Evolutionary conservation across 1,140 invertebrate species (phyloP), one percentile per base, ranked within the genome.

Genomic region (Bombus fervidus): DNA sequence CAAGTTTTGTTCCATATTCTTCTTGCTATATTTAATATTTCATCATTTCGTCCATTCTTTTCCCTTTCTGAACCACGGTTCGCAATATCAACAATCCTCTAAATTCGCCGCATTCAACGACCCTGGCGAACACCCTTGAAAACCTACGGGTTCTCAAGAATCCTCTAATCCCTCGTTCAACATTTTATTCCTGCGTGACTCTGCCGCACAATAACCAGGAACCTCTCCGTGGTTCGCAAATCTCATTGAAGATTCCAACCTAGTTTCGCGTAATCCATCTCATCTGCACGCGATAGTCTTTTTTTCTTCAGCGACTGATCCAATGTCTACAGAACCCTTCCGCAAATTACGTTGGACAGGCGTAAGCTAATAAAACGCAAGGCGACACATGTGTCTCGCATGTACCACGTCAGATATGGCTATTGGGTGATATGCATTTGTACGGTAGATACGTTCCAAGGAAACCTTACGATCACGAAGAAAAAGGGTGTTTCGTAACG

Each of bases 371-470:
- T 93, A 94, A 94, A 93, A 93, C 88, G 87, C 83, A 85, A 85
- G 79, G 75, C 88, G 8, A 87, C 87, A 85, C 89, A 90, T 76
- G 85, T 84, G 86, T 93, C 90, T 90, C 86, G 90, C 90, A 90
- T 93, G 91, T 93, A 93, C 88, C 86, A 89, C 79, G 92, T 94
- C 91, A 91, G 92, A 94, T 94, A 93, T 93, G 81, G 87, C 83
- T 87, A 90, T 92, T 91, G 91, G 90, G 92, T 94, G 93, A 93
- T 94, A 93, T 93, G 93, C 93, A 94, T 94, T 94, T 95, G 91
- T 94, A 94, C 89, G 93, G 91, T 91, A 94, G 80, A 53, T 85
- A 74, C 89, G 90, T 93, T 93, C 92, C 92, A 87, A 91, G 91
- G 94, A 94, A 94, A 92, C 93, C 93, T 87, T 94, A 93, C 31